Base-by-base conservation (phyloP, 2,888 invertebrate species). In the Leptothorax acervorum region DNA sequence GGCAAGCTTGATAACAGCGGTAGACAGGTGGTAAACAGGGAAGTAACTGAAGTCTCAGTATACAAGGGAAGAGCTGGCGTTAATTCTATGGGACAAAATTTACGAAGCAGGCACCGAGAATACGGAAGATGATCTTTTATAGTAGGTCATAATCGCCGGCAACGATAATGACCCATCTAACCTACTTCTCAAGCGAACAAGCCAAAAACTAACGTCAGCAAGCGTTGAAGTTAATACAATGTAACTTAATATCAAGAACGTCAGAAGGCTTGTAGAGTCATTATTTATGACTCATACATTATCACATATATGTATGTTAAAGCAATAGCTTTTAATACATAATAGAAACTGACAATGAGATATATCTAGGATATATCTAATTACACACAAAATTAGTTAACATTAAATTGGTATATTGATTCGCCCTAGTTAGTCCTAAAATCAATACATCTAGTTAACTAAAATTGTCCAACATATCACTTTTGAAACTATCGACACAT, bases 21-120 rank as follows among this genome's bases (percentile, higher is more conserved):
- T 35, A 79, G 79, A 79, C 71, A 79, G 71, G 48, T 71, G 71
- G 79, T 81, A 81, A 81, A 81, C 79, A 81, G 60, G 73, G 48
- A 81, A 81, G 79, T 60, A 73, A 81, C 57, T 81, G 48, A 48
- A 60, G 73, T 73, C 35, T 18, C 60, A 12, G 73, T 71, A 18
- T 35, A 60, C 71, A 28, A 81, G 73, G 48, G 73, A 79, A 70
- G 35, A n/a, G 45, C 73, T 73, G 73, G 73, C 35, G 71, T 79
- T 79, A 79, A 70, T 79, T 79, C 79, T 28, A 18, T 3, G 48
- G 45, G 60, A 81, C 73, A 73, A 8, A 71, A 73, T 81, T 73
- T 60, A 81, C 57, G 35, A 60, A 60, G 23, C 23, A 55, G 48
- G 11, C 45, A 28, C 18, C 60, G 31, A 57, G 31, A 23, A 71